Base-by-base conservation (phyloP, 2,888 invertebrate species). In the Lochmaea crataegi region DNA sequence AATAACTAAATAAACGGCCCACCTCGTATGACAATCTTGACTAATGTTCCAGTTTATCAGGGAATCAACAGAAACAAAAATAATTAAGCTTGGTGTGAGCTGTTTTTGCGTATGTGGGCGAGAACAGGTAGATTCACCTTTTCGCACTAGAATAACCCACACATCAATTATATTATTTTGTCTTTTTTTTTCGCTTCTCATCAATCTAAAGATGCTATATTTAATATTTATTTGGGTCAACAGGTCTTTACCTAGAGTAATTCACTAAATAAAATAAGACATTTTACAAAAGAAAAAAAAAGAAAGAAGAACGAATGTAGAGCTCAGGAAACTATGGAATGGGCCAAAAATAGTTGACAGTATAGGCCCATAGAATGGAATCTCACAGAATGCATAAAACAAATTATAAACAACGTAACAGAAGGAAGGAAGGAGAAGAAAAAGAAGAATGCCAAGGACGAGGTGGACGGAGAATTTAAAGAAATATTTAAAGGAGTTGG, bases 41-140 rank as follows among this genome's bases (percentile, higher is more conserved):
- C 2, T 45, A 45, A 45, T 45, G 45, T 2, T 9, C 18, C 9
- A 10, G 16, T 53, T 53, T 53, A 53, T 53, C 48, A 14, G 48
- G 7, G 14, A 48, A 48, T 48, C 53, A 53, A 60, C 38, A 38
- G 32, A 32, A 60, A 14, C 60, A 32, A 38, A 26, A 32, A 58
- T 58, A 4, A 58, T 58, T 58, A 14, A 18, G 61, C 61, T 42
- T 42, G 11, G 18, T 41, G 14, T 18, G 38, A 53, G 22, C 57
- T 11, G 14, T 57, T 26, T 57, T 57, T 22, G 9, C 18, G 6
- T 32, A 42, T 12, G 61, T 63, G 18, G 61, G 61, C 42, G 38
- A 42, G 16, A 42, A 18, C 61, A 63, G 61, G 61, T 63, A 63
- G 61, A 63, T 63, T 42, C 61, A 42, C 61, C 42, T 63, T 63